A percentile compares a stretch with the other conserved stretches of the same genome.
Conservation (phyloP, 2,888 invertebrate species). For the Diarsia brunnea region DNA sequence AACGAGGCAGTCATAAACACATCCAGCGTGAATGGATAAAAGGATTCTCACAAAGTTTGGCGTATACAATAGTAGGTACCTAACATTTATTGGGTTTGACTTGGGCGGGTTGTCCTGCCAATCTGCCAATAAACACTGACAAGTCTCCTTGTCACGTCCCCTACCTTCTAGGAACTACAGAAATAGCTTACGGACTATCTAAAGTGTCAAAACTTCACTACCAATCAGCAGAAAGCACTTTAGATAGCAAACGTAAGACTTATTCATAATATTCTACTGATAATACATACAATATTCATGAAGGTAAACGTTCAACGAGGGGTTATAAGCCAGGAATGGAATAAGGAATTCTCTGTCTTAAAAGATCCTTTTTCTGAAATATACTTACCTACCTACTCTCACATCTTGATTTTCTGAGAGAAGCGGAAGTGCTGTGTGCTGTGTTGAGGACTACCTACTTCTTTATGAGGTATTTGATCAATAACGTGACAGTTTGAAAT, state of each 20-base stretch:
- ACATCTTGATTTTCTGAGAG: slow-evolving; percentile 33
- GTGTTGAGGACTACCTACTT: too few species aligned
- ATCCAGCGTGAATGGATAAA: not conserved
- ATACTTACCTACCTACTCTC: slow-evolving; percentile 2
- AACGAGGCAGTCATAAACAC: too few species aligned
- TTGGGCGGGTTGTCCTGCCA: not conserved
- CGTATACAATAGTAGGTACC: not conserved
- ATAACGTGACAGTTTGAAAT: not conserved
- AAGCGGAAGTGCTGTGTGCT: not conserved
- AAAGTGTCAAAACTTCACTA: slow-evolving; percentile 29
- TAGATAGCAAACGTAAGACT: slow-evolving; percentile 17
- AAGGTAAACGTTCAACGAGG: slow-evolving; percentile 38
- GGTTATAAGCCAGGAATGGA: slow-evolving; percentile 37
- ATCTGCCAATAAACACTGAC: slow-evolving; percentile 27
- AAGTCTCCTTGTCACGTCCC: slow-evolving; percentile 3
- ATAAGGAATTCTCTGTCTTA: slow-evolving; percentile 23
- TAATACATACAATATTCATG: slow-evolving; percentile 60
- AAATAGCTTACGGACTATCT: slow-evolving; percentile 8
- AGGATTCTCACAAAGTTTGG: not conserved
- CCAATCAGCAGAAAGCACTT: slow-evolving; percentile 38
- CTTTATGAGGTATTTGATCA: not conserved
- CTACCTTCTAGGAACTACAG: slow-evolving; percentile 5
- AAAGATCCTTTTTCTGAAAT: slow-evolving; percentile 15
- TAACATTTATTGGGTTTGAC: not conserved
- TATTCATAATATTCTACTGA: slow-evolving; percentile 48